Evolutionary conservation across 2,888 invertebrate genomes (phyloP), one percentile per base, ranked within the genome.

Genomic region (Leucoptera coffeella): DNA sequence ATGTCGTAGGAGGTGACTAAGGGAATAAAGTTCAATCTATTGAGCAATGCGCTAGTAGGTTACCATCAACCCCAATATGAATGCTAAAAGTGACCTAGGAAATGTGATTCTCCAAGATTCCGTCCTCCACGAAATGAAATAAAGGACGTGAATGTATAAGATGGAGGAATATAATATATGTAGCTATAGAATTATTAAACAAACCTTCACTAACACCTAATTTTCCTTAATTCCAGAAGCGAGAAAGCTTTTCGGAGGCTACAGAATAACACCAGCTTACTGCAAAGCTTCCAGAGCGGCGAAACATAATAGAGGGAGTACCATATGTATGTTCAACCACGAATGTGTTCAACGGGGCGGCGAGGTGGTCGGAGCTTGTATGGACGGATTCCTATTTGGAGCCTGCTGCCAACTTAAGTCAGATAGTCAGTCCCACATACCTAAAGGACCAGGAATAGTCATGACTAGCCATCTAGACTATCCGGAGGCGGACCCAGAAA

Each of bases 281-380:
- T 90, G 90, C 57, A 81, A 82, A 42, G 80, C 86, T 12, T 75
- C 82, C 4, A 60, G 79, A 46, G 76, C 79, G 20, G 64, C 80
- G 12, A 73, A 67, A 36, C 69, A 74, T 23, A 77, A 79, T 39
- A 67, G 73, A 38, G 82, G 84, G 1, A 82, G 82, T 21, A 85
- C 84, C 20, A 82, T 89, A 43, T 92, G 92, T 57, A 92, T 92
- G 92, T 93, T 92, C 69, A 91, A 92, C 59, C 88, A 89, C 44
- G 90, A 92, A 48, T 92, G 92, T 47, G 72, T 74, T 1, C 82
- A 82, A 38, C 69, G 86, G 33, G 79, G 78, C 1, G 92, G 92
- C 1, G 80, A 84, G 46, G 90, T 36, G 0, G 86, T 92, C 0
- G 90, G 91, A 0, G 84, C 91, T 1, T 93, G 92, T 45, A 88